Evolutionary conservation across 2,888 invertebrate genomes (phyloP).

Genomic region (Apodemia zela): DNA sequence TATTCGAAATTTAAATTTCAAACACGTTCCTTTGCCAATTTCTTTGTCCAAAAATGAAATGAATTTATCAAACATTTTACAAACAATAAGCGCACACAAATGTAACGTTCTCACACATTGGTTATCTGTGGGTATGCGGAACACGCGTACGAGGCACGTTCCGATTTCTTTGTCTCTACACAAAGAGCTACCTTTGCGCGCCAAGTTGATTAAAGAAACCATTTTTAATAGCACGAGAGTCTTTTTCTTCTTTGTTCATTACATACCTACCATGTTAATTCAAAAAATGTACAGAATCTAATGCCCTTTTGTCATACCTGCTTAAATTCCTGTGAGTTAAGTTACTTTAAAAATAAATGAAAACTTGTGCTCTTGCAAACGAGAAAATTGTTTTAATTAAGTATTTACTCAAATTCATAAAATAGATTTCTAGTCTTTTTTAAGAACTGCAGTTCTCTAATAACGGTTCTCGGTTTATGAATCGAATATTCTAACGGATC

Average conservation of each 20-base stretch:
- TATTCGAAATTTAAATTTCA: constrained; percentile 7
- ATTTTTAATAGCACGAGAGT: background rate
- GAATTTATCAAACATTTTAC: background rate
- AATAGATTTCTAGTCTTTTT: too few species aligned
- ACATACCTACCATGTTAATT: too few species aligned
- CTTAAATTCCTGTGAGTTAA: too few species aligned
- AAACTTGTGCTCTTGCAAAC: too few species aligned
- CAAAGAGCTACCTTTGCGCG: constrained; percentile 39
- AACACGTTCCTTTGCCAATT: constrained; percentile 11
- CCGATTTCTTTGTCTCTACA: constrained; percentile 42
- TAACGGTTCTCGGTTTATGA: too few species aligned
- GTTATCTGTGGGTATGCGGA: constrained; percentile 14
- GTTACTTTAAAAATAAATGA: too few species aligned
- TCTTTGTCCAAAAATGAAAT: constrained; percentile 7
- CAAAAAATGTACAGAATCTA: too few species aligned
- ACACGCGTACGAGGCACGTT: constrained; percentile 37
- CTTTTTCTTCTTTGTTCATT: background rate
- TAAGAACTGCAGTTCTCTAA: too few species aligned
- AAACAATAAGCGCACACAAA: constrained; percentile 16
- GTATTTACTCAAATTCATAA: too few species aligned
- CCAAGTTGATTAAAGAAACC: constrained; percentile 28
- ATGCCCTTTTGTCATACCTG: too few species aligned
- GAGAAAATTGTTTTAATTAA: too few species aligned
- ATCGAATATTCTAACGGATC: too few species aligned
- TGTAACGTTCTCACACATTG: background rate